phyloP scores from a whole-genome alignment of 2,113 vertebrate genomes.

The Trinectes maculatus region DNA sequence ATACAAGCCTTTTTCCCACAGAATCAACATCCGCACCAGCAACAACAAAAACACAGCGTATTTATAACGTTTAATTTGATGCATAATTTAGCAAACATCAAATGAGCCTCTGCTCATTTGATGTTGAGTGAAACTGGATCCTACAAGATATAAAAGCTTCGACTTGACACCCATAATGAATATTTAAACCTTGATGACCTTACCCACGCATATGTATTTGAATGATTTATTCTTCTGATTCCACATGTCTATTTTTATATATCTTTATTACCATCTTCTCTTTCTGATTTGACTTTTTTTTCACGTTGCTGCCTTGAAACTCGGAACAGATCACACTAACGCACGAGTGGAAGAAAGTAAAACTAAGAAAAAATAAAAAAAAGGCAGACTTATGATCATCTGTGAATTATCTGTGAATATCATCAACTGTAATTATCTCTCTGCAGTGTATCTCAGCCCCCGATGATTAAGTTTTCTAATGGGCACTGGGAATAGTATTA shows the following conservation, averaged over 20 bases:
- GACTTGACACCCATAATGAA: slow-evolving; percentile 69
- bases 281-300: slow-evolving; percentile 34
- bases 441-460: slow-evolving; percentile 45
- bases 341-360: slow-evolving; percentile 8
- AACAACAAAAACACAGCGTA: slow-evolving; percentile 33
- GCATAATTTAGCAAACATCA: slow-evolving; percentile 70
- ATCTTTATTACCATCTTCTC: slow-evolving; percentile 41
- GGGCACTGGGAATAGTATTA: slow-evolving; percentile 64
- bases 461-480: slow-evolving; percentile 70
- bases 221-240: slow-evolving; percentile 65
- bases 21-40: too few species aligned
- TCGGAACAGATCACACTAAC: background rate
- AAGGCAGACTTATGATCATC: slow-evolving; percentile 25
- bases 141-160: slow-evolving; percentile 60
- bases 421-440: slow-evolving; percentile 68
- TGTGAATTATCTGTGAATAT: slow-evolving; percentile 68
- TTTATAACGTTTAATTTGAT: slow-evolving; percentile 59
- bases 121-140: slow-evolving; percentile 49
- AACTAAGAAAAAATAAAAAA: slow-evolving; percentile 14
- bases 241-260: slow-evolving; percentile 64
- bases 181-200: slow-evolving; percentile 72
- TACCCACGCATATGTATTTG: slow-evolving; percentile 42
- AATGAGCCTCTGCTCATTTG: too few species aligned
- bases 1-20: background rate
- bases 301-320: slow-evolving; percentile 5